Conservation (phyloP, 2,888 invertebrate genomes). For the Esperia sulphurella region DNA sequence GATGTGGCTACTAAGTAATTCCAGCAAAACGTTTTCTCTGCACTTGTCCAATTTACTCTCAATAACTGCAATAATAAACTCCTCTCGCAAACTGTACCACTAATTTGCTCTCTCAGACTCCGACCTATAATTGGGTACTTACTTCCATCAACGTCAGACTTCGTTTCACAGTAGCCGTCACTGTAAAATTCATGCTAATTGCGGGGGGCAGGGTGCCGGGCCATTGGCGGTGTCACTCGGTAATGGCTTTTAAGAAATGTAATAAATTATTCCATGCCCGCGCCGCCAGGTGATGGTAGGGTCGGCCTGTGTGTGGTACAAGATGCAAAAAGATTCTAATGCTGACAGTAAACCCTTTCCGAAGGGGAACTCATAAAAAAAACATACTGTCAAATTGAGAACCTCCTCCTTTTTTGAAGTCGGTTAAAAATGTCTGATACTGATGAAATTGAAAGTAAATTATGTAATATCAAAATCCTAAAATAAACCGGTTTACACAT, state of each 20-base stretch:
- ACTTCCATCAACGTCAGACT: slow-evolving; percentile 3
- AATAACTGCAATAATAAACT: background rate
- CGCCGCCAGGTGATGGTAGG: slow-evolving; percentile 66
- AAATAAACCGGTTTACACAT: too few species aligned
- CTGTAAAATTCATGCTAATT: slow-evolving; percentile 69
- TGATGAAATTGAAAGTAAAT: too few species aligned
- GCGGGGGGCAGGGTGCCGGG: slow-evolving; percentile 50
- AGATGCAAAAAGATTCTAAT: slow-evolving; percentile 8
- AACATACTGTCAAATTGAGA: too few species aligned
- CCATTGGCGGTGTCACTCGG: slow-evolving; percentile 68
- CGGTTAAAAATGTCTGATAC: too few species aligned
- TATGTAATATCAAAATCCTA: too few species aligned
- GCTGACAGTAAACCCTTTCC: too few species aligned
- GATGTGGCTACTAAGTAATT: too few species aligned
- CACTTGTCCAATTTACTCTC: background rate
- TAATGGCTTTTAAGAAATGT: slow-evolving; percentile 78
- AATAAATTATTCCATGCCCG: slow-evolving; percentile 69
- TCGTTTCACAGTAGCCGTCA: background rate
- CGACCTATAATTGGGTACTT: slow-evolving; percentile 2
- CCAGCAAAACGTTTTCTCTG: too few species aligned
- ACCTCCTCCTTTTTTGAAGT: too few species aligned
- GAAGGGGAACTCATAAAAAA: too few species aligned
- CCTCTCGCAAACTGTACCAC: background rate
- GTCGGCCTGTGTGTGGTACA: slow-evolving; percentile 31
- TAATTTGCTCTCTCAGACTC: background rate